Conservation (phyloP, 2,797 vertebrate genomes). For the Notolabrus celidotus region DNA sequence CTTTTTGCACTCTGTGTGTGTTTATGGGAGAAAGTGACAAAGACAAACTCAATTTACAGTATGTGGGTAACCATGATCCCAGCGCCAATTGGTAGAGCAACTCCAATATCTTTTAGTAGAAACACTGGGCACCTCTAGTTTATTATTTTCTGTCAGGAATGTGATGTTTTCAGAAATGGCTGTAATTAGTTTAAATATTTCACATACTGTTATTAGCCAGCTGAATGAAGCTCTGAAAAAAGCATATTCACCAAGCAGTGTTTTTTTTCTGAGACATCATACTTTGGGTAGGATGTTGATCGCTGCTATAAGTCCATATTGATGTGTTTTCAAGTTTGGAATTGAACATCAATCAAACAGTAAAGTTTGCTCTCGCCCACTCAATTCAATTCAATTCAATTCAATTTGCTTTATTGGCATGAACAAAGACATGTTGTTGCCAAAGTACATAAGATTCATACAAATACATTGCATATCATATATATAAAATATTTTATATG, state of each 20-base stretch:
- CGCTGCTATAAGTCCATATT: background rate
- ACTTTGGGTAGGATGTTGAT: background rate
- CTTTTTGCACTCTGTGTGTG: slow-evolving; percentile 61
- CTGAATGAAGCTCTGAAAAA: slow-evolving; percentile 63
- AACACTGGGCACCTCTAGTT: slow-evolving; percentile 63
- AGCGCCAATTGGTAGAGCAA: slow-evolving; percentile 68
- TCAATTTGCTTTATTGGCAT: no score
- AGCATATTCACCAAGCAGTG: background rate
- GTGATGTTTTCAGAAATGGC: slow-evolving; percentile 68
- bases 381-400: no score
- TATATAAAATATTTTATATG: no score
- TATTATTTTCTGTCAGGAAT: slow-evolving; percentile 79
- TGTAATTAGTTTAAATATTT: slow-evolving; percentile 70
- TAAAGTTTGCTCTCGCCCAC: no score
- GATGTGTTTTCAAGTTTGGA: no score
- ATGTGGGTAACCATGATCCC: slow-evolving; percentile 67
- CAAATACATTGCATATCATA: no score
- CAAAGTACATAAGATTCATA: no score
- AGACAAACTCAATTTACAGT: slow-evolving; percentile 71
- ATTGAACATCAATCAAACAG: no score
- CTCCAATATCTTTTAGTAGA: slow-evolving; percentile 65
- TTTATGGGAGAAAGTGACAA: slow-evolving; percentile 63
- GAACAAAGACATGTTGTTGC: no score
- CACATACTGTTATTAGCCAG: slow-evolving; percentile 70
- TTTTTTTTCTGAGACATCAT: background rate